Percentiles rank a stretch among this genome's conserved stretches.
Evolutionary conservation across 2,797 vertebrate genomes (phyloP).

Genomic region (Eulemur mongoz): DNA sequence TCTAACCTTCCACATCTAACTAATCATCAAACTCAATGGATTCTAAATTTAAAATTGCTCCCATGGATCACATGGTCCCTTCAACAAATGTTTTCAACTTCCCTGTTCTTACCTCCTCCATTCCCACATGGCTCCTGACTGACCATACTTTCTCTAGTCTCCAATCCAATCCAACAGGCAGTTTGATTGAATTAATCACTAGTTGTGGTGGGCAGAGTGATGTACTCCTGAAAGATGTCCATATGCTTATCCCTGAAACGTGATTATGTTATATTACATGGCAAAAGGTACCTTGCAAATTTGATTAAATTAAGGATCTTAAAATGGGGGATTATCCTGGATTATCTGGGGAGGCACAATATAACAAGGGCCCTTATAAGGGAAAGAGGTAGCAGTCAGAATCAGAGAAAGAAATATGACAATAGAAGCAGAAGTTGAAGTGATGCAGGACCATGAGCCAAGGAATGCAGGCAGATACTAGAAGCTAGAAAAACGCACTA

Average conservation of each 20-base stretch:
- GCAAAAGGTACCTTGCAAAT: background rate
- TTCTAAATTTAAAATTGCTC: constrained; percentile 43
- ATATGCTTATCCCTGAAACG: background rate
- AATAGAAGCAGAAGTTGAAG: background rate
- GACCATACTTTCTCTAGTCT: background rate
- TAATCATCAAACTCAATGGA: background rate
- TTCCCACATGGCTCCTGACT: background rate
- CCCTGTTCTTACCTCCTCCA: background rate
- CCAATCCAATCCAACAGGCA: background rate
- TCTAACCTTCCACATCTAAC: constrained; percentile 21
- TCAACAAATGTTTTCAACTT: background rate
- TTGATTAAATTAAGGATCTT: constrained; percentile 20
- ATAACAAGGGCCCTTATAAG: background rate
- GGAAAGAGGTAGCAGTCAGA: background rate
- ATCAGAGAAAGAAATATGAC: background rate
- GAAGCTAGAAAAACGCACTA: background rate
- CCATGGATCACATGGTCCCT: background rate
- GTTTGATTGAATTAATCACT: background rate
- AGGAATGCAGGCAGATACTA: background rate
- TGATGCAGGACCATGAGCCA: background rate
- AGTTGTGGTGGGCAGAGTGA: background rate
- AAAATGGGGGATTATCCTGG: background rate
- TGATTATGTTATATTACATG: background rate
- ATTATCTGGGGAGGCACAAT: background rate
- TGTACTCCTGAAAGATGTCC: background rate